Conservation (phyloP, 2,113 vertebrate genomes). For the Epinephelus fuscoguttatus region DNA sequence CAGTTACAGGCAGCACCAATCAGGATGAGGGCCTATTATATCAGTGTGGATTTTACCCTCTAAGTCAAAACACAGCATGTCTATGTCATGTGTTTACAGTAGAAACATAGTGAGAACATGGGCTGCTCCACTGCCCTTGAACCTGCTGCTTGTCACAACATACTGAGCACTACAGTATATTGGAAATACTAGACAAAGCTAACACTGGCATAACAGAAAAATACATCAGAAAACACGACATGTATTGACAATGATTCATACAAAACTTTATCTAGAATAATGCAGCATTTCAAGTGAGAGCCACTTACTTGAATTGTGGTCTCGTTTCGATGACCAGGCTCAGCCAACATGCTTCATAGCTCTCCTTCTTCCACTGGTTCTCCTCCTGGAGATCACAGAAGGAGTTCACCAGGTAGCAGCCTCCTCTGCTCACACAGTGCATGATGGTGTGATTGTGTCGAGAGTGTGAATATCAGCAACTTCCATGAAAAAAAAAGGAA, state of each 20-base stretch:
- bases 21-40: not conserved
- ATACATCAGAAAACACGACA: not conserved
- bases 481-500: not conserved
- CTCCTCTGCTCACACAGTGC: conserved; percentile 76
- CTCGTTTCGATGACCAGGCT: conserved; percentile 80
- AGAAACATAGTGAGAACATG: not conserved
- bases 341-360: conserved; percentile 78
- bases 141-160: not conserved
- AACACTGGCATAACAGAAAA: not conserved
- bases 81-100: not conserved
- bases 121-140: not conserved
- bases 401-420: conserved; percentile 77
- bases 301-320: conserved; percentile 76
- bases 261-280: not conserved
- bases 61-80: not conserved
- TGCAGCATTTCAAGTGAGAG: not conserved
- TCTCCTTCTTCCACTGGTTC: conserved; percentile 73
- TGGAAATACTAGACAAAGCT: not conserved
- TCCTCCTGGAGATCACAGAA: conserved; percentile 79
- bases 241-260: not conserved
- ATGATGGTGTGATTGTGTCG: conserved; percentile 56
- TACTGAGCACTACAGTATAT: not conserved
- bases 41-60: not conserved
- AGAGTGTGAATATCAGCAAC: not conserved
- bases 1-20: not conserved